Evolutionary conservation across 1,140 invertebrate species (phyloP).

Genomic region (Halesus radiatus): DNA sequence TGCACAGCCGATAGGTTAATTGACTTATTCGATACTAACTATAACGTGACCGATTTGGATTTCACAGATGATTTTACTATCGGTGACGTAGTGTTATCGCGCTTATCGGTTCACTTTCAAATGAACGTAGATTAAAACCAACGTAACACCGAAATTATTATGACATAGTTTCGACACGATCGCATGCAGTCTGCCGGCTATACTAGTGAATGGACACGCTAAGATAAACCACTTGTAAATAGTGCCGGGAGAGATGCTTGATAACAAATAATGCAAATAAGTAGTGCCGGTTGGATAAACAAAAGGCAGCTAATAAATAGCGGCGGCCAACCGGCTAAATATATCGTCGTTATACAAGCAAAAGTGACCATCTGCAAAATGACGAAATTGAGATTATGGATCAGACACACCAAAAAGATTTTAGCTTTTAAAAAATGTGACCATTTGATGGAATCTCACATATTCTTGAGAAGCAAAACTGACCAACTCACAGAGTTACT

Average conservation of each 20-base stretch:
- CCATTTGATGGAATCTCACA: no score
- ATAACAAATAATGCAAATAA: conserved; percentile 39
- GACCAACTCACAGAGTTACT: no score
- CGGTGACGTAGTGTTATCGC: not conserved
- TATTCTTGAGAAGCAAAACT: no score
- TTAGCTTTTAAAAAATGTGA: no score
- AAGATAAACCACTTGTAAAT: not conserved
- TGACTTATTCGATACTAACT: conserved; percentile 1
- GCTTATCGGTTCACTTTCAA: conserved; percentile 3
- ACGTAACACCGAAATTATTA: not conserved
- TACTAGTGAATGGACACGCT: conserved; percentile 20
- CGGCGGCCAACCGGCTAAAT: not conserved
- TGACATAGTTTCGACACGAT: not conserved
- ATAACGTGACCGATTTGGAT: not conserved
- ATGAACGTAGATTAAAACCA: not conserved
- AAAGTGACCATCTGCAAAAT: no score
- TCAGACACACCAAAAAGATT: no score
- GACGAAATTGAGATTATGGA: no score
- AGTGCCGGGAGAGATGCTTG: conserved; percentile 1
- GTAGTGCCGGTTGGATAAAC: conserved; percentile 2
- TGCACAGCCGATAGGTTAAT: conserved; percentile 14
- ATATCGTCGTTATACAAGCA: no score
- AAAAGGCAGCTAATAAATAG: conserved; percentile 5
- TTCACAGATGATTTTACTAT: conserved; percentile 25
- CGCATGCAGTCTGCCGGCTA: not conserved